Percentiles rank a stretch among this genome's conserved stretches.
Evolutionary conservation across 2,797 vertebrate genomes (phyloP).

Genomic region (Aplochiton taeniatus): DNA sequence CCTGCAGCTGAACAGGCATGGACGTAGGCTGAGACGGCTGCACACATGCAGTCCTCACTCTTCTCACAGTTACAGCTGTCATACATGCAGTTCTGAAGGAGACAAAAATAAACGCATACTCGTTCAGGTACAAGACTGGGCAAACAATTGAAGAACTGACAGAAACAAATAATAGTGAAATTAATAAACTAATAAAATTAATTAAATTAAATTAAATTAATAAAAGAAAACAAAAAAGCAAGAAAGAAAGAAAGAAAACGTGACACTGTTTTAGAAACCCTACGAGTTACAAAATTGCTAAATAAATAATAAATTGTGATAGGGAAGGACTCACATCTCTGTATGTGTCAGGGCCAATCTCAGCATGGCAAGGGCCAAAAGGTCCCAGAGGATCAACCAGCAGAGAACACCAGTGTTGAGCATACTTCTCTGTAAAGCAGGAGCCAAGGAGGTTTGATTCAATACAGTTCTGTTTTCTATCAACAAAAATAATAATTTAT

Average conservation of each 20-base stretch:
- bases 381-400: conserved; percentile 71
- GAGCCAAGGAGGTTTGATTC: conserved; percentile 12
- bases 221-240: no score
- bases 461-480: no score
- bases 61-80: conserved; percentile 76
- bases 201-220: no score
- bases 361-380: conserved; percentile 80
- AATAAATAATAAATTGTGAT: no score
- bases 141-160: no score
- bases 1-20: conserved; percentile 66
- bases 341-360: conserved; percentile 77
- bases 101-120: neutral
- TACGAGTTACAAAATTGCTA: no score
- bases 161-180: no score
- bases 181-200: no score
- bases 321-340: conserved; percentile 65
- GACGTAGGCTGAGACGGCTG: conserved; percentile 71
- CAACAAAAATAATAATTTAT: no score
- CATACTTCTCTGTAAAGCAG: conserved; percentile 79
- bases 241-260: no score
- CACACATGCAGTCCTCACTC: conserved; percentile 77
- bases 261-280: no score
- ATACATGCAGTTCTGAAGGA: conserved; percentile 73
- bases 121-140: neutral
- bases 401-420: conserved; percentile 84